Conservation (phyloP, 2,113 vertebrate genomes). For the Naja naja region DNA sequence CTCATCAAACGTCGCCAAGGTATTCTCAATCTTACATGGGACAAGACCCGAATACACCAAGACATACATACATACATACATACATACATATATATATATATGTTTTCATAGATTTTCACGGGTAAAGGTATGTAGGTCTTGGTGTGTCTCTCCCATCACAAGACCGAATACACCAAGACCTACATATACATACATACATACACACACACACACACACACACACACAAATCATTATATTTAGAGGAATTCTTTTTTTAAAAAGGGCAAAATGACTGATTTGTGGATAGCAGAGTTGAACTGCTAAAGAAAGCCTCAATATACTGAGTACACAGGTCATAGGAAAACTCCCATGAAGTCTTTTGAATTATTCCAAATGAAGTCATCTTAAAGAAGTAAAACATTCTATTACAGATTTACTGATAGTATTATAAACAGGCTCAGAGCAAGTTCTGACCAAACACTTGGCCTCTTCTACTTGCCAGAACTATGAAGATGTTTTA, state of each 20-base stretch:
- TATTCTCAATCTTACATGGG: no score
- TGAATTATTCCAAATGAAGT: not conserved
- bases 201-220: no score
- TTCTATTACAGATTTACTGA: not conserved
- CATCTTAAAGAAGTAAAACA: rapidly evolving
- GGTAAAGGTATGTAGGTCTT: no score
- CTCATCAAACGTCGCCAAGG: no score
- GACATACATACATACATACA: no score
- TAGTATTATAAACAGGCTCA: not conserved
- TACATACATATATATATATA: no score
- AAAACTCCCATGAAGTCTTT: not conserved
- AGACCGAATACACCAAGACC: no score
- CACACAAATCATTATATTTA: not conserved
- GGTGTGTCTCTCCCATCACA: no score
- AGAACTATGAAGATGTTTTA: not conserved
- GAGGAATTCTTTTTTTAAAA: not conserved
- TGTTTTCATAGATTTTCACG: no score
- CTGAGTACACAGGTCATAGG: not conserved
- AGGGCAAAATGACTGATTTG: not conserved
- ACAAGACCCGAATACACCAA: no score
- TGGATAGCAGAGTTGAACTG: not conserved
- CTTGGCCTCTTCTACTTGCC: not conserved
- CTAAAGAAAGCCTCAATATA: not conserved
- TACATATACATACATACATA: no score
- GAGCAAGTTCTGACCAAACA: not conserved